Evolutionary conservation across 2,797 vertebrate species (phyloP), one percentile per base, ranked within the genome.

Genomic region (Alcedo quadribrachys): DNA sequence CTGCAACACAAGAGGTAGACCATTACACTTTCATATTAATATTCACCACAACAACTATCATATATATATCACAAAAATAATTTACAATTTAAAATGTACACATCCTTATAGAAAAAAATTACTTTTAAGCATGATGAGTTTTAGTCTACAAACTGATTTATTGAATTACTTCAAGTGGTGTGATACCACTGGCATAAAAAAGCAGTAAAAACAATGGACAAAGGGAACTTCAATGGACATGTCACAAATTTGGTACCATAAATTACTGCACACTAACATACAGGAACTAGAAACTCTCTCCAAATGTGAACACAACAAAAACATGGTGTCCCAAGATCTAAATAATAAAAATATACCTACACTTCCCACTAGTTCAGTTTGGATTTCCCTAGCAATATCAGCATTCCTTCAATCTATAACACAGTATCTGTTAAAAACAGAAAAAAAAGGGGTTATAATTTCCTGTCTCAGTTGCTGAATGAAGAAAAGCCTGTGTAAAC

Each of bases 401-500:
- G 20, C 32, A 76, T 76, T 85, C 51, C 28, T 87, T 81, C 35
- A 80, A 15, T 35, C 25, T 79, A 22, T 60, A 73, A 63, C 35
- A 63, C 10, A 54, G 6, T 53, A 33, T 88, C 25, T 77, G 63
- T 60, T 81, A 48, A 51, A 81, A 89, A 33, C 65, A 87, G 48
- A n/a, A 71, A 84, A 58, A 54, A 81, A 81, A 62, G 7, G 65
- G 81, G 80, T 77, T 94, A 80, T 50, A 75, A 80, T 89, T 95
- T 95, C 40, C 33, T 15, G 4, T 69, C 67, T 60, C 12, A 37
- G 30, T 30, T 62, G 87, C 32, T 83, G 87, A 89, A 94, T 86
- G 69, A 95, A 86, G 85, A 76, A 42, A 69, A 80, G 85, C 22
- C 30, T 50, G 42, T 92, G 82, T 94, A 84, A 96, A 93, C 82